phyloP scores from a whole-genome alignment of 1,140 invertebrate genomes.

The Aethina tumida region DNA sequence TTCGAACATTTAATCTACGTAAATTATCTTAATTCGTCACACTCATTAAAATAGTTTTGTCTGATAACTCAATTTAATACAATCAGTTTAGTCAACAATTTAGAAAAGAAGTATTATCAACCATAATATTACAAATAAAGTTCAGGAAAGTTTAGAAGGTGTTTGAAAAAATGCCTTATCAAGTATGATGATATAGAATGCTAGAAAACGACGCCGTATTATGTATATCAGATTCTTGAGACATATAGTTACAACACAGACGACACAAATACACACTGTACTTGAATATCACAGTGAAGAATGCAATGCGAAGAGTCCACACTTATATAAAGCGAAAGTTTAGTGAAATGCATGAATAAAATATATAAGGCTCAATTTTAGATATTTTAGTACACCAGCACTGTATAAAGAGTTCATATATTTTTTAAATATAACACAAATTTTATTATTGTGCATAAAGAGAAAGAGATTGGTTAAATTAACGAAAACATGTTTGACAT shows the following conservation, averaged over 20 bases:
- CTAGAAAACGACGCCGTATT: too few relatives aligned
- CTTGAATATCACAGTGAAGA: slow-evolving; percentile 31
- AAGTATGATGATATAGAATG: too few relatives aligned
- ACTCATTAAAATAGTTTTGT: too few relatives aligned
- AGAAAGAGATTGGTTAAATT: slow-evolving; percentile 10
- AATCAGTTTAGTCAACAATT: too few relatives aligned
- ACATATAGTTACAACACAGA: slow-evolving; percentile 25
- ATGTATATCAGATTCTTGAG: slow-evolving; percentile 3
- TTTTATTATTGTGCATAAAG: slow-evolving; percentile 16
- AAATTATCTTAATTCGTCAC: too few relatives aligned
- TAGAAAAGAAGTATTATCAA: too few relatives aligned
- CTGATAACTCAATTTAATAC: too few relatives aligned
- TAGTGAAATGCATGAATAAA: slow-evolving; percentile 14
- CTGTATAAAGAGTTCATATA: slow-evolving; percentile 1
- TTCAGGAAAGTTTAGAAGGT: too few relatives aligned
- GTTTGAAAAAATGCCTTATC: too few relatives aligned
- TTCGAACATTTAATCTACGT: too few relatives aligned
- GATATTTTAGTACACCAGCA: slow-evolving; percentile 12
- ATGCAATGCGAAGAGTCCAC: slow-evolving; percentile 16
- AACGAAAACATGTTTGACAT: slow-evolving; percentile 7
- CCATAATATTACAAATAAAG: too few relatives aligned
- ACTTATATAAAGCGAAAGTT: slow-evolving; percentile 17
- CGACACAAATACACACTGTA: slow-evolving; percentile 27
- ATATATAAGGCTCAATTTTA: slow-evolving; percentile 20
- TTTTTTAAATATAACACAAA: slow-evolving; percentile 4